Base-by-base conservation (phyloP, 2,888 invertebrate genomes). In the Adelognathus sp. region DNA sequence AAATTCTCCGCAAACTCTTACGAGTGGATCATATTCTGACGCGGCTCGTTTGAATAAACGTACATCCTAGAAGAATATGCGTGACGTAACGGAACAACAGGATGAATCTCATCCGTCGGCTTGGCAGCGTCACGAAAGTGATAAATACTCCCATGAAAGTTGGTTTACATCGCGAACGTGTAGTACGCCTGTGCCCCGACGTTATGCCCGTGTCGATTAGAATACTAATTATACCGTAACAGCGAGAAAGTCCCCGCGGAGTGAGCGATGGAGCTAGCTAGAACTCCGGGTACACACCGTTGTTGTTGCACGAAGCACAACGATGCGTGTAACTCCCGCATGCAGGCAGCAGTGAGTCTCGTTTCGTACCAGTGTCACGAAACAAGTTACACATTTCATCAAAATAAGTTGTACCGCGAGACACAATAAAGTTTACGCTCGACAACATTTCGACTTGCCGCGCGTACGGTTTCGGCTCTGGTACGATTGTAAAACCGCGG, bases 331-430 rank as follows among this genome's bases (percentile, higher is more conserved):
- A 36, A 21, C n/a, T 18, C 18, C 21, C 24, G 58, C 44, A 66
- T 33, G 60, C 29, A 31, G 46, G 31, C 41, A 50, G n/a, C 24
- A 14, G 16, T 31, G 69, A 64, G 52, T 60, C 61, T 67, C 36
- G 67, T 76, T 76, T 63, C 52, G 33, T 21, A 69, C 41, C 39
- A 24, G 21, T 50, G 50, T 52, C 63, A 70, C 52, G 70, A 60
- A 70, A 74, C 70, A 78, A 76, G 75, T 79, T 76, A 75, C n/a
- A n/a, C 72, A 64, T 79, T 79, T 79, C 76, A 79, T 75, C 72
- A 79, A 72, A 79, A 75, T 50, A 71, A 75, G 66, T 70, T 75
- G 54, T 36, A 52, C 44, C 31, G 50, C 29, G 44, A 72, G 33
- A 31, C 63, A 58, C 46, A 50, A 58, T 50, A 63, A 79, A 79